A percentile compares a stretch with the other conserved stretches of the same genome.
phyloP scores from a whole-genome alignment of 2,888 invertebrate species.

The Phyllotreta striolata region DNA sequence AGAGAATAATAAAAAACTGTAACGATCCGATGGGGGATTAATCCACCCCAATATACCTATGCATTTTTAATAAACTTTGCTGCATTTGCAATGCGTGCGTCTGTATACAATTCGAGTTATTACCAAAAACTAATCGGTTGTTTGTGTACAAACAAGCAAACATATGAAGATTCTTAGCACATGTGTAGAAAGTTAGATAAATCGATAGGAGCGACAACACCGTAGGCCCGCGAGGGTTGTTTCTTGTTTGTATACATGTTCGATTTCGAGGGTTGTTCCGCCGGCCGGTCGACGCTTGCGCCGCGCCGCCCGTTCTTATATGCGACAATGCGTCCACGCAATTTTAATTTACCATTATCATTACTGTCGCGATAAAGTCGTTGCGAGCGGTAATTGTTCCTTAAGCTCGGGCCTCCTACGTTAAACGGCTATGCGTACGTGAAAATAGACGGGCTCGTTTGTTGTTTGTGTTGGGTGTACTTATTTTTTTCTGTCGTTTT shows the following conservation, averaged over 20 bases:
- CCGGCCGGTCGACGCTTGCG: conserved; percentile 19
- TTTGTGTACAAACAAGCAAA: too few relatives aligned
- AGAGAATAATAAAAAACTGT: too few relatives aligned
- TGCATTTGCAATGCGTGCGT: not conserved
- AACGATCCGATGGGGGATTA: too few relatives aligned
- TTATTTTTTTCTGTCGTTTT: too few relatives aligned
- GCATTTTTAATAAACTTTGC: too few relatives aligned
- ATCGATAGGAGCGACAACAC: not conserved
- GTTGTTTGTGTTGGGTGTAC: conserved; percentile 11
- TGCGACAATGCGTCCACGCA: conserved; percentile 22
- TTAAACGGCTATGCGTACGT: conserved; percentile 28
- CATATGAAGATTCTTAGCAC: too few relatives aligned
- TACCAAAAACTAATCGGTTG: too few relatives aligned
- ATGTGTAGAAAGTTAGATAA: not conserved
- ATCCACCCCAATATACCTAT: too few relatives aligned
- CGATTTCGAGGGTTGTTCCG: conserved; percentile 26
- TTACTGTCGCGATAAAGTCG: conserved; percentile 26
- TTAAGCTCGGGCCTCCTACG: conserved; percentile 22
- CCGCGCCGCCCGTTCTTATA: not conserved
- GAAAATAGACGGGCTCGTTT: conserved; percentile 28
- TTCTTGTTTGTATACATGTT: conserved; percentile 16
- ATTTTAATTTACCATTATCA: conserved; percentile 20
- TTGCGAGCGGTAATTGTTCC: conserved; percentile 26
- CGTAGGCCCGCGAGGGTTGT: conserved; percentile 10
- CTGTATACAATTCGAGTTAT: too few relatives aligned